These are phyloP conservation scores for Chascanopsetta lugubris DNA, from an alignment of 2,113 vertebrate genomes.

Conservation along the genomic window DNA sequence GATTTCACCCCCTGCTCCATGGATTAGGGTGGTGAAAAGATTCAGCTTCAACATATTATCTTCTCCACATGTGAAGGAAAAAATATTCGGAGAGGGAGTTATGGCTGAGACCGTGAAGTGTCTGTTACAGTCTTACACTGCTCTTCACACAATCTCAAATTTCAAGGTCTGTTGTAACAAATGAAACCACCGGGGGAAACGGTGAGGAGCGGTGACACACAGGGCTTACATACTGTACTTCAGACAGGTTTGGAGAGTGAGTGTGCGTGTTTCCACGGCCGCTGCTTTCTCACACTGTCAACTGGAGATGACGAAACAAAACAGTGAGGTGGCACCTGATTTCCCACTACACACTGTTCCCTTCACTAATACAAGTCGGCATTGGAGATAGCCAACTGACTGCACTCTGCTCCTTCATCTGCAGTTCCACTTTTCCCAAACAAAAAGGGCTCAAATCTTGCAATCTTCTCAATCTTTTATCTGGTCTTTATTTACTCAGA, in stretches of 20 bases:
- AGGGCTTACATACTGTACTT: slow-evolving; percentile 41
- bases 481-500: neutral
- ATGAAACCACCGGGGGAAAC: slow-evolving; percentile 37
- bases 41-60: slow-evolving; percentile 75
- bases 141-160: slow-evolving; percentile 49
- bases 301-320: slow-evolving; percentile 41
- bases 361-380: slow-evolving; percentile 14
- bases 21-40: slow-evolving; percentile 79
- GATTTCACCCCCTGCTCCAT: slow-evolving; percentile 73
- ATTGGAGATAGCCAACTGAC: slow-evolving; percentile 22
- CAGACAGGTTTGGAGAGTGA: slow-evolving; percentile 41
- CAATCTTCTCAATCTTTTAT: neutral
- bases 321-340: slow-evolving; percentile 26
- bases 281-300: slow-evolving; percentile 33
- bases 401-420: slow-evolving; percentile 6
- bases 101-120: slow-evolving; percentile 47
- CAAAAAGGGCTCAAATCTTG: neutral
- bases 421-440: neutral
- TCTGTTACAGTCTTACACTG: slow-evolving; percentile 52
- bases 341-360: slow-evolving; percentile 20
- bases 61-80: slow-evolving; percentile 53
- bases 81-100: slow-evolving; percentile 41
- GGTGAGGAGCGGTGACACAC: slow-evolving; percentile 43
- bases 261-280: slow-evolving; percentile 9
- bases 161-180: slow-evolving; percentile 59